A percentile compares a stretch with the other conserved stretches of the same genome.
phyloP scores from a whole-genome alignment of 1,140 invertebrate genomes.

The Cyrtorhinus lividipennis region DNA sequence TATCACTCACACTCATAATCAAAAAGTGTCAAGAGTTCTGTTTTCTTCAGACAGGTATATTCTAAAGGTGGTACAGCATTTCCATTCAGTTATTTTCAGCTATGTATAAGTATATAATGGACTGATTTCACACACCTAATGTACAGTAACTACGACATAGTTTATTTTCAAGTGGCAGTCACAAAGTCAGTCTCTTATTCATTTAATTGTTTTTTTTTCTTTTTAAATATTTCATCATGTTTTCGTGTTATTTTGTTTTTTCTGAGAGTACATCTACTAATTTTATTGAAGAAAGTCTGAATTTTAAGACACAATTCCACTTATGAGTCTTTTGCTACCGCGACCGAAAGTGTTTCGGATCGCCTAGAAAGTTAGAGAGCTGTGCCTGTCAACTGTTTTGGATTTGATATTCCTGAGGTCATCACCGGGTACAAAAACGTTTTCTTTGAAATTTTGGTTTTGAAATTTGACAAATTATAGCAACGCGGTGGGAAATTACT shows the following conservation, averaged over 20 bases:
- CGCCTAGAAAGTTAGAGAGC: neutral
- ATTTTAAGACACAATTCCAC: neutral
- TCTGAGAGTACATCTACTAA: neutral
- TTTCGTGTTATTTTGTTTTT: neutral
- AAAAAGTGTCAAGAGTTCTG: neutral
- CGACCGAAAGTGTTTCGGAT: neutral
- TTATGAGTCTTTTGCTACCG: neutral
- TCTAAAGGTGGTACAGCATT: neutral
- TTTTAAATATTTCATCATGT: too few relatives aligned
- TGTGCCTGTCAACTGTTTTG: too few relatives aligned
- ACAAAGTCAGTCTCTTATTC: conserved; percentile 3
- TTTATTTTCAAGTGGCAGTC: neutral
- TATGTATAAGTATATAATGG: neutral
- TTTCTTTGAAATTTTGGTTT: too few relatives aligned
- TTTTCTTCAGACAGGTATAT: too few relatives aligned
- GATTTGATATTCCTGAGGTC: too few relatives aligned
- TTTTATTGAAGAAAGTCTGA: neutral
- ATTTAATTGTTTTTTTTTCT: neutral
- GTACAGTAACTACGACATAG: neutral
- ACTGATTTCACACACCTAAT: neutral
- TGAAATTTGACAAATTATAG: too few relatives aligned
- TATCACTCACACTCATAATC: neutral
- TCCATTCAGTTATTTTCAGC: neutral
- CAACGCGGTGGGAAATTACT: too few relatives aligned
- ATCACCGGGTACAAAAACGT: too few relatives aligned